Evolutionary conservation across 2,888 invertebrate genomes (phyloP).

Genomic region (Trichopria drosophilae): DNA sequence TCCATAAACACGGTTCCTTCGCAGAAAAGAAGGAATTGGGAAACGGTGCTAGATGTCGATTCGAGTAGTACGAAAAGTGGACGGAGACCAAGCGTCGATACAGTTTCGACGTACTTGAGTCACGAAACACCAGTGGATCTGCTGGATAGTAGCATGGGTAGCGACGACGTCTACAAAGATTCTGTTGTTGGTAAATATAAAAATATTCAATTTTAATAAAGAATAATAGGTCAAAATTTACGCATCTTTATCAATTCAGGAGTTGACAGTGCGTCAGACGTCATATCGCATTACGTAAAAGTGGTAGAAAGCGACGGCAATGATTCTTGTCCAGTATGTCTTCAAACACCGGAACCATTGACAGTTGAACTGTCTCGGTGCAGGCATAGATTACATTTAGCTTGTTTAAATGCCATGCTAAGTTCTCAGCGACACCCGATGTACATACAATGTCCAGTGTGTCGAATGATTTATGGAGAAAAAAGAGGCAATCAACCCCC

Average conservation of each 20-base stretch:
- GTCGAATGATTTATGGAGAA: constrained; percentile 83
- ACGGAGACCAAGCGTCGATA: constrained; percentile 81
- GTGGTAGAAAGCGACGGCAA: constrained; percentile 70
- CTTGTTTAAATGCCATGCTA: constrained; percentile 77
- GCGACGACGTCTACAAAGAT: constrained; percentile 70
- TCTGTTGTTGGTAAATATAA: constrained; percentile 60
- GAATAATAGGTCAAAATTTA: constrained; percentile 4
- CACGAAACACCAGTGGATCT: constrained; percentile 77
- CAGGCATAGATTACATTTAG: constrained; percentile 78
- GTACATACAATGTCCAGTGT: constrained; percentile 84
- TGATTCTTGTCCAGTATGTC: constrained; percentile 73
- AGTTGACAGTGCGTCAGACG: constrained; percentile 64
- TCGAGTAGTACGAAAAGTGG: constrained; percentile 76
- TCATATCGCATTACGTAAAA: constrained; percentile 71
- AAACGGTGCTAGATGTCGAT: constrained; percentile 65
- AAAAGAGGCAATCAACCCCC: constrained; percentile 79
- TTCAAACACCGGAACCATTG: constrained; percentile 62
- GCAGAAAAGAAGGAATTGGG: constrained; percentile 52
- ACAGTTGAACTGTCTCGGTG: constrained; percentile 73
- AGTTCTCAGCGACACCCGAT: constrained; percentile 66
- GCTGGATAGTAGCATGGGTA: constrained; percentile 71
- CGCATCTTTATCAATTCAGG: constrained; percentile 49
- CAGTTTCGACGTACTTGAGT: constrained; percentile 86
- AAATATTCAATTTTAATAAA: constrained; percentile 8
- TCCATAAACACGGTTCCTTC: constrained; percentile 43